Evolutionary conservation across 2,888 invertebrate genomes (phyloP), one percentile per base, ranked within the genome.

Genomic region (Cenopis cana): DNA sequence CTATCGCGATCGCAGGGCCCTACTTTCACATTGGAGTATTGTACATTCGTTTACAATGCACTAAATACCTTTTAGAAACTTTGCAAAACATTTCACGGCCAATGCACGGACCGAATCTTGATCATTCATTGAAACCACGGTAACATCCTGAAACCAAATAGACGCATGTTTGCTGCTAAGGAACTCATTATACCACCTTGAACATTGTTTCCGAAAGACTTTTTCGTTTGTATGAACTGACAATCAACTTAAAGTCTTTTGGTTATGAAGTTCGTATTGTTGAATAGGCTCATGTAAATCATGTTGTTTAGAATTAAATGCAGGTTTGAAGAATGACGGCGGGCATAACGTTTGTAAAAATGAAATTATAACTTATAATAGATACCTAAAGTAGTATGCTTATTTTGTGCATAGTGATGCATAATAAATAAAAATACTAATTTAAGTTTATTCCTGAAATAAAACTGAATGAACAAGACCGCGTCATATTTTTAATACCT

Each of bases 111-210:
- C 70, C 59, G 65, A 66, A 71, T 71, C 71, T 71, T 67, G 66
- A 66, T 60, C 56, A 61, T 56, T 71, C 71, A 67, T 55, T 71
- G 61, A n/a, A n/a, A n/a, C 61, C 71, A 71, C 61, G 61, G 66
- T 67, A 60, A 24, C 14, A 65, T 50, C 59, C 57, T 66, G 14
- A 18, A 59, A 18, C 41, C 41, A 65, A 52, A 59, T 29, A 52
- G 52, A 69, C 69, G 14, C 24, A 57, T 33, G 41, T 29, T 18
- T 24, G 14, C n/a, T 38, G 55, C n/a, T 54, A 65, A 29, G 24
- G 6, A 65, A 55, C 20, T 17, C 18, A 4, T 9, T 4, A 36
- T 41, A 12, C 17, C n/a, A 65, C 55, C 17, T 41, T 6, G n/a
- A 20, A 36, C 18, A 38, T 6, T 38, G 33, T 14, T 5, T 14